phyloP scores from a whole-genome alignment of 2,888 invertebrate species.

The Cenopis cana region DNA sequence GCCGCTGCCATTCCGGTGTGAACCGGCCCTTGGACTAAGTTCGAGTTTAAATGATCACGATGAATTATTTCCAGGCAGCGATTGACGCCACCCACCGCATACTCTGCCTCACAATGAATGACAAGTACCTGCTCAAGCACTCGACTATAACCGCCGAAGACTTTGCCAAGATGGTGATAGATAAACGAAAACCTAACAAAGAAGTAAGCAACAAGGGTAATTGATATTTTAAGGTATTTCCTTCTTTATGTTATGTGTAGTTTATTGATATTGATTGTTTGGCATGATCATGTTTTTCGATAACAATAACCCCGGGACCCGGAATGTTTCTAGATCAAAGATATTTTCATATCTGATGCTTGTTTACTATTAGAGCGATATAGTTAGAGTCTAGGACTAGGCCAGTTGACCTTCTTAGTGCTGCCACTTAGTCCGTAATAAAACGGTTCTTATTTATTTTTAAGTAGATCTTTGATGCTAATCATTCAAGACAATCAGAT shows the following conservation, averaged over 20 bases:
- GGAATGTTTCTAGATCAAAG: too few species aligned
- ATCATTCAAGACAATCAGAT: background rate
- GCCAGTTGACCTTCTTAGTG: background rate
- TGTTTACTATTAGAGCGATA: too few species aligned
- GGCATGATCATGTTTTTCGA: background rate
- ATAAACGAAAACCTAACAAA: slow-evolving; percentile 53
- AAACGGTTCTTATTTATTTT: background rate
- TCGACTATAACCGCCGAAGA: slow-evolving; percentile 57
- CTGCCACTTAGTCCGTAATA: background rate
- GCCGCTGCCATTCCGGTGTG: too few species aligned
- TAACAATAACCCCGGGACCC: background rate
- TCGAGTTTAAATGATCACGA: background rate
- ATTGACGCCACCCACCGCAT: slow-evolving; percentile 74
- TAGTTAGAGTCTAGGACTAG: background rate
- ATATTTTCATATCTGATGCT: too few species aligned
- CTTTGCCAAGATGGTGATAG: slow-evolving; percentile 62
- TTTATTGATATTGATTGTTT: background rate
- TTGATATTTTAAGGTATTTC: slow-evolving; percentile 64
- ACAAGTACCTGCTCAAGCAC: slow-evolving; percentile 59
- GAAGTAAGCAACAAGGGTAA: slow-evolving; percentile 79
- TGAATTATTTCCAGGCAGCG: slow-evolving; percentile 62
- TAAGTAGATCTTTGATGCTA: background rate
- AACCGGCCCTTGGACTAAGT: too few species aligned
- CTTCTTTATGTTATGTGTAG: slow-evolving; percentile 44
- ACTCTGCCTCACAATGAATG: slow-evolving; percentile 75